phyloP scores from a whole-genome alignment of 1,140 invertebrate species.

The Portunus trituberculatus region DNA sequence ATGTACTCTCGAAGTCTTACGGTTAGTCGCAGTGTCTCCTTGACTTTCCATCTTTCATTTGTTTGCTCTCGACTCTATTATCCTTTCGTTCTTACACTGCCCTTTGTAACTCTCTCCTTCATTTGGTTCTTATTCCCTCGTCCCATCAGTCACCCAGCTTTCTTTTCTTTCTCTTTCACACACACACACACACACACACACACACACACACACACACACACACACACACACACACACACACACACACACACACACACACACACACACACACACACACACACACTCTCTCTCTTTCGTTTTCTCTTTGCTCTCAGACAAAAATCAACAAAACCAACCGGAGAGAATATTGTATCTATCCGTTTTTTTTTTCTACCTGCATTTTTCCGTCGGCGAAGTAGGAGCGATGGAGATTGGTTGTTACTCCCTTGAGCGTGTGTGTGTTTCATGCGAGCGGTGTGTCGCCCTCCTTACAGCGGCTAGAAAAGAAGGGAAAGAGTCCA shows the following conservation, averaged over 20 bases:
- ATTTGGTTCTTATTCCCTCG: not conserved
- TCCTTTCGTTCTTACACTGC: no score
- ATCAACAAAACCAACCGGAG: no score
- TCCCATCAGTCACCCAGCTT: conserved; percentile 21
- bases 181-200: conserved; percentile 28
- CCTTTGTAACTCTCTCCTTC: no score
- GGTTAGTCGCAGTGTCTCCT: no score
- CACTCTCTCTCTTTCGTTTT: conserved; percentile 38
- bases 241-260: conserved; percentile 28
- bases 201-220: not conserved
- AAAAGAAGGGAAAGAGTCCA: not conserved
- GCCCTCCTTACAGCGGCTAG: not conserved
- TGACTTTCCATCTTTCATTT: no score
- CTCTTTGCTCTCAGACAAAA: not conserved
- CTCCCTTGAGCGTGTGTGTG: no score
- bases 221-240: conserved; percentile 18
- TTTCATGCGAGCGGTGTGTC: not conserved
- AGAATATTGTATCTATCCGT: no score
- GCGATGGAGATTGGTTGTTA: no score
- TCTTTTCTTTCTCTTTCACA: not conserved
- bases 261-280: conserved; percentile 9
- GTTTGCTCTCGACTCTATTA: no score
- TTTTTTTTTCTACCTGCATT: no score
- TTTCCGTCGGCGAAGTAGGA: no score
- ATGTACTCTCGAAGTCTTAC: no score